phyloP scores from a whole-genome alignment of 2,797 vertebrate genomes.

The Notamacropus eugenii region DNA sequence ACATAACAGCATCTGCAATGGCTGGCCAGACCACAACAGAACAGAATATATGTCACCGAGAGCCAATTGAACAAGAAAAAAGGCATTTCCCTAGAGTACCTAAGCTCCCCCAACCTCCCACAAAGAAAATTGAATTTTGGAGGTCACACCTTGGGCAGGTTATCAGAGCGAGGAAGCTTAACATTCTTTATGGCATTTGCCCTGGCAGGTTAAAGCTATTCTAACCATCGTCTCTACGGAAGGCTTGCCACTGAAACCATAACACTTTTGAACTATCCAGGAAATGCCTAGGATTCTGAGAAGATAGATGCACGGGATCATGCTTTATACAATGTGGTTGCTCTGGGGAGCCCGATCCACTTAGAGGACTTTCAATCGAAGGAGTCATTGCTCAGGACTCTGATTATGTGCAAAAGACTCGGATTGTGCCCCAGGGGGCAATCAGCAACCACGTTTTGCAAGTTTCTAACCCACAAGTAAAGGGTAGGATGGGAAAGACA shows the following conservation, averaged over 20 bases:
- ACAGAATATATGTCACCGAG: conserved; percentile 57
- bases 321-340: neutral
- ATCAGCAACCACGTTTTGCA: neutral
- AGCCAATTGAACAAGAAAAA: conserved; percentile 76
- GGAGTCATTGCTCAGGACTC: neutral
- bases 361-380: neutral
- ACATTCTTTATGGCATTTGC: conserved; percentile 39
- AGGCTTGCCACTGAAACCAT: conserved; percentile 30
- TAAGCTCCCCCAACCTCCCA: conserved; percentile 69
- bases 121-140: conserved; percentile 78
- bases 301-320: neutral
- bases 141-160: conserved; percentile 74
- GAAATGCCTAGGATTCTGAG: conserved; percentile 39
- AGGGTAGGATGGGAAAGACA: neutral
- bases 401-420: neutral
- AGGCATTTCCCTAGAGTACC: conserved; percentile 68
- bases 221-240: conserved; percentile 40
- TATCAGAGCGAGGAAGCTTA: conserved; percentile 58
- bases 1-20: conserved; percentile 65
- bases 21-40: conserved; percentile 58
- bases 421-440: neutral
- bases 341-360: neutral
- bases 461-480: neutral
- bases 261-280: conserved; percentile 35
- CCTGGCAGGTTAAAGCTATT: conserved; percentile 39